Evolutionary conservation across 1,140 invertebrate genomes (phyloP).

Genomic region (Agrilus planipennis): DNA sequence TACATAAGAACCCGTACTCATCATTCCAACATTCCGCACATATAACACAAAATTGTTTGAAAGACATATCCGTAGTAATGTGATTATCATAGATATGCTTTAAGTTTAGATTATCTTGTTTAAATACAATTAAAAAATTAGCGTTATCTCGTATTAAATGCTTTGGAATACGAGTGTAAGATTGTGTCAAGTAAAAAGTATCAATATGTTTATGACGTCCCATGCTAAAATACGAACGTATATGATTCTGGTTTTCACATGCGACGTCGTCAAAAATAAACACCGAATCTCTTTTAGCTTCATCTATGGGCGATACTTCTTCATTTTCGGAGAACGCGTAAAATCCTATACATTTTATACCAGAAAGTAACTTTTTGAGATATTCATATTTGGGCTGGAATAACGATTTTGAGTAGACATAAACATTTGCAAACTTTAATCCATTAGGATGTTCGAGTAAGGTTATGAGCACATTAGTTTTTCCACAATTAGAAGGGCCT

Average conservation of each 20-base stretch:
- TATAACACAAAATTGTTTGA: conserved; percentile 20
- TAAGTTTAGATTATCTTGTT: conserved; percentile 35
- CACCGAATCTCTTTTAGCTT: conserved; percentile 24
- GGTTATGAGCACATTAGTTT: conserved; percentile 4
- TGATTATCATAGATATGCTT: conserved; percentile 34
- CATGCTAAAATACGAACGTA: conserved; percentile 31
- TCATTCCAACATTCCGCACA: conserved; percentile 27
- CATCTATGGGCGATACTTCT: conserved; percentile 16
- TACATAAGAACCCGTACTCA: conserved; percentile 23
- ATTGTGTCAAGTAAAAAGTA: conserved; percentile 29
- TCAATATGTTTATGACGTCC: conserved; percentile 27
- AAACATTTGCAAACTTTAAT: conserved; percentile 5
- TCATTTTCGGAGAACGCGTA: conserved; percentile 26
- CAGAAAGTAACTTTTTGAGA: conserved; percentile 11
- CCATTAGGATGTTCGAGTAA: conserved; percentile 6
- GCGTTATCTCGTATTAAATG: conserved; percentile 34
- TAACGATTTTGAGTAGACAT: conserved; percentile 4
- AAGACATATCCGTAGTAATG: conserved; percentile 29
- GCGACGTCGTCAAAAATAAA: conserved; percentile 34
- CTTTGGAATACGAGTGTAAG: conserved; percentile 33
- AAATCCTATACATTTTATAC: conserved; percentile 20
- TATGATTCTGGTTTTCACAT: conserved; percentile 30
- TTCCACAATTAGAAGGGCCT: conserved; percentile 1
- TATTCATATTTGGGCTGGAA: conserved; percentile 18
- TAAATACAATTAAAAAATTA: conserved; percentile 32